Conservation (phyloP, 2,113 vertebrate species). For the Peucedramus taeniatus region DNA sequence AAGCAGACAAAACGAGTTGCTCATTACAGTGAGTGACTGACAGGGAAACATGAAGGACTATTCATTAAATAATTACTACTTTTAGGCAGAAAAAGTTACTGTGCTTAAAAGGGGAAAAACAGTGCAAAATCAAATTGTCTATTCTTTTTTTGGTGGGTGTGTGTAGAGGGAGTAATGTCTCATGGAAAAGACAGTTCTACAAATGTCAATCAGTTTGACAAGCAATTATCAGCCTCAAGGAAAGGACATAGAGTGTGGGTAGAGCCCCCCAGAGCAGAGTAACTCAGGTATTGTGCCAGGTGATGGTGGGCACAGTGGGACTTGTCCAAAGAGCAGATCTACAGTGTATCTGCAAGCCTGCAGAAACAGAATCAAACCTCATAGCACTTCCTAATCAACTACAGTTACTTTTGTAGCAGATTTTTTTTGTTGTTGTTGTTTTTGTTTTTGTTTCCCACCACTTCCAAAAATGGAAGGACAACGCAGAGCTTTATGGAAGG, state of each 20-base stretch:
- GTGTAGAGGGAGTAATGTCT: slow-evolving; percentile 64
- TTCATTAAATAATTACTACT: slow-evolving; percentile 81
- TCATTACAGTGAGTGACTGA: slow-evolving; percentile 72
- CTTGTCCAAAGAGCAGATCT: not conserved
- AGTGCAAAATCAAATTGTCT: slow-evolving; percentile 73
- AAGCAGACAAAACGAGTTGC: slow-evolving; percentile 73
- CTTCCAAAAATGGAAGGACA: not conserved
- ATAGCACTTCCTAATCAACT: not conserved
- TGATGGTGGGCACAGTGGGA: not conserved
- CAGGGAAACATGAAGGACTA: slow-evolving; percentile 76
- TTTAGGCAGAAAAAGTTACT: slow-evolving; percentile 68
- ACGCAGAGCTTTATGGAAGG: not conserved
- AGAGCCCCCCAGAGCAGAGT: slow-evolving; percentile 1
- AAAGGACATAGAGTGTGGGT: slow-evolving; percentile 18
- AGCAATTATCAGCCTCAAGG: slow-evolving; percentile 77
- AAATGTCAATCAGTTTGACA: slow-evolving; percentile 81
- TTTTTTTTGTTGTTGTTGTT: too few species aligned
- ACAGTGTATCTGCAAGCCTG: not conserved
- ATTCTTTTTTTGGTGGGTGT: slow-evolving; percentile 49
- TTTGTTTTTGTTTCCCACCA: not conserved
- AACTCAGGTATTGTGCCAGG: not conserved
- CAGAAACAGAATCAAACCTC: not conserved
- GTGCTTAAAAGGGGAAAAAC: slow-evolving; percentile 61
- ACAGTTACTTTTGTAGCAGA: not conserved
- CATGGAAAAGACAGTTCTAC: slow-evolving; percentile 75